Evolutionary conservation across 2,888 invertebrate species (phyloP), one percentile per base, ranked within the genome.

Genomic region (Caenorhabditis sp.): DNA sequence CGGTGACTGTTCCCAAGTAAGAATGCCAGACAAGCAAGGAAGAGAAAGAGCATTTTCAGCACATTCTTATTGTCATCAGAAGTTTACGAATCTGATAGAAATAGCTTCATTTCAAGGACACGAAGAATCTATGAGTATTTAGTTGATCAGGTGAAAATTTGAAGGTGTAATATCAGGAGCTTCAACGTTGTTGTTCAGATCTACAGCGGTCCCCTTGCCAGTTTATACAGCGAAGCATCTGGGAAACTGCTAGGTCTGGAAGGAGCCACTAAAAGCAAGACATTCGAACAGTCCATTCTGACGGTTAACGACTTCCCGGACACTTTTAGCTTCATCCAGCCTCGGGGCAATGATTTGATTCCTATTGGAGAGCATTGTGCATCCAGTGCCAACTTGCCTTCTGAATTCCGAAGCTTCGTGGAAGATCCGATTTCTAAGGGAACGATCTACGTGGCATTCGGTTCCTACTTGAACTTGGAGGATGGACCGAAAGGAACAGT

Each of bases 391-490:
- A 38, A 26, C 5, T 38, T 87, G 5, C 72, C 77, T 1, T 22
- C 59, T 2, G 85, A 85, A 12, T 68, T 85, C 22, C 19, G 63
- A 38, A 68, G 72, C 2, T 88, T 89, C 51, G 83, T 88, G 12
- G 84, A 87, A 41, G 89, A 88, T 77, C 83, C 87, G 0, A 54
- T 24, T 2, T 88, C 88, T 24, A 84, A 73, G 47, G 89, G 89
- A 68, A 88, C 88, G 2, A 88, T 89, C 16, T 86, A 88, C 58
- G 87, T 88, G n/a, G 89, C 89, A 8, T 88, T 89, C 47, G 89
- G 89, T 1, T 86, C 86, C 8, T 84, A 88, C 69, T 83, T 88
- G 16, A 81, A 86, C 26, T 86, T 87, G 80, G 80, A 85, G 26
- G 69, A 76, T 19, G 89, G 88, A n/a, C 87, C 88, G 19, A 70